Evolutionary conservation across 2,797 vertebrate genomes (phyloP).

Genomic region (Sebastes matsubarae): DNA sequence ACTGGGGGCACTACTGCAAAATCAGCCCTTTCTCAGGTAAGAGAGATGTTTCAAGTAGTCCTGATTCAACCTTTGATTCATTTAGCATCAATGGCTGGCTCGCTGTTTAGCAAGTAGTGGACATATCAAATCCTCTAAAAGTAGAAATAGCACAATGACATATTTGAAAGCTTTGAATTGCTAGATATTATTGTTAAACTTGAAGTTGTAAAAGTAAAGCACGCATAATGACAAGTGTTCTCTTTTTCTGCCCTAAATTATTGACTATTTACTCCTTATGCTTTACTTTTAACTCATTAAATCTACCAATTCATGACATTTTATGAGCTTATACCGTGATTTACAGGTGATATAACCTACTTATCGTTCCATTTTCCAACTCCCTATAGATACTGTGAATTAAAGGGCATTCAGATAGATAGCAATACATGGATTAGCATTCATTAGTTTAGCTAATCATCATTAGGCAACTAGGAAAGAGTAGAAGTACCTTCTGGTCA

Average conservation of each 20-base stretch:
- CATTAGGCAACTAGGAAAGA: conserved; percentile 12
- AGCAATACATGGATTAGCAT: conserved; percentile 1
- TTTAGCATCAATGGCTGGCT: not conserved
- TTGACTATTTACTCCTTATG: not conserved
- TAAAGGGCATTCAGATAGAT: not conserved
- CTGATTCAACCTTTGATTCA: not conserved
- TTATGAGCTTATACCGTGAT: not conserved
- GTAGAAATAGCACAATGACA: not conserved
- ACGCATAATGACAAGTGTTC: not conserved
- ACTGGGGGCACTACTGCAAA: not conserved
- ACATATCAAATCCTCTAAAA: not conserved
- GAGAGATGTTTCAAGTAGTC: not conserved
- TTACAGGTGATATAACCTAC: not conserved
- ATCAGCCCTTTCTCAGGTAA: not conserved
- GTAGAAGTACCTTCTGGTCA: not conserved
- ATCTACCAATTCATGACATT: not conserved
- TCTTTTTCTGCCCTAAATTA: not conserved
- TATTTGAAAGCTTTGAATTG: not conserved
- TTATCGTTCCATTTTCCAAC: not conserved
- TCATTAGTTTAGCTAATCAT: conserved; percentile 27
- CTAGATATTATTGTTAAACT: not conserved
- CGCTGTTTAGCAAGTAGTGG: not conserved
- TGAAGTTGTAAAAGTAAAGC: not conserved
- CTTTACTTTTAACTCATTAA: not conserved
- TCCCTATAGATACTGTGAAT: not conserved